These are phyloP conservation scores for Laspeyria flexula DNA, from an alignment of 2,888 invertebrate species.

Conservation along the genomic window DNA sequence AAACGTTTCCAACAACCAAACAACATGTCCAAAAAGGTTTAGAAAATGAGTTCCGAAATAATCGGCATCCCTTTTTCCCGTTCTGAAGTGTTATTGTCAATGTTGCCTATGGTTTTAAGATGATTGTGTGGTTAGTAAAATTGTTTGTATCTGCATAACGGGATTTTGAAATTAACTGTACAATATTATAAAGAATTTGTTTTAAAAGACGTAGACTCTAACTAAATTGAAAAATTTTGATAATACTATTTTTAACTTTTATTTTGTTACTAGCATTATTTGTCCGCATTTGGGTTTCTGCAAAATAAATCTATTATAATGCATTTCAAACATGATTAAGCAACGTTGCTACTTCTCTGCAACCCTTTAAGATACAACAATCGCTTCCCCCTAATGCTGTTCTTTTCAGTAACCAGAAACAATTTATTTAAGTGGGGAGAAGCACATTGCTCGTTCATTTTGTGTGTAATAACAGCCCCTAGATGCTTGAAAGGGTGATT, in stretches of 20 bases:
- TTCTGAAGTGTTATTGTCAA: slow-evolving; percentile 52
- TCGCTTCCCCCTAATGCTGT: slow-evolving; percentile 57
- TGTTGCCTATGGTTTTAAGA: slow-evolving; percentile 57
- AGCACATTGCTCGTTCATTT: slow-evolving; percentile 68
- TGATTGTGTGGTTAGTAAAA: slow-evolving; percentile 51
- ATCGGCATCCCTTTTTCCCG: slow-evolving; percentile 58
- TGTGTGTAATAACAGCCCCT: slow-evolving; percentile 54
- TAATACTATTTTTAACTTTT: too few relatives aligned
- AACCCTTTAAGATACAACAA: slow-evolving; percentile 60
- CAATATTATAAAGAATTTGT: background rate
- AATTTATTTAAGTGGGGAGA: slow-evolving; percentile 70
- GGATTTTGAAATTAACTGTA: slow-evolving; percentile 8
- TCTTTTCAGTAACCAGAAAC: slow-evolving; percentile 72
- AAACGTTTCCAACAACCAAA: slow-evolving; percentile 61
- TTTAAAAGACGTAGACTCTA: too few relatives aligned
- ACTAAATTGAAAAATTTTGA: too few relatives aligned
- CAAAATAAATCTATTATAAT: slow-evolving; percentile 51
- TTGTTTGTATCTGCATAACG: slow-evolving; percentile 14
- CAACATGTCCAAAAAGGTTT: slow-evolving; percentile 66
- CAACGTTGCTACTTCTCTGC: slow-evolving; percentile 63
- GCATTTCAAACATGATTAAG: slow-evolving; percentile 66
- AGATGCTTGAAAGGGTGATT: slow-evolving; percentile 58
- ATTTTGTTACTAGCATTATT: slow-evolving; percentile 9
- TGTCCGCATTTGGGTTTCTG: slow-evolving; percentile 25
- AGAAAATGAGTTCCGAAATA: slow-evolving; percentile 58